Evolutionary conservation across 1,140 invertebrate genomes (phyloP).

Genomic region (Platyura marginata): DNA sequence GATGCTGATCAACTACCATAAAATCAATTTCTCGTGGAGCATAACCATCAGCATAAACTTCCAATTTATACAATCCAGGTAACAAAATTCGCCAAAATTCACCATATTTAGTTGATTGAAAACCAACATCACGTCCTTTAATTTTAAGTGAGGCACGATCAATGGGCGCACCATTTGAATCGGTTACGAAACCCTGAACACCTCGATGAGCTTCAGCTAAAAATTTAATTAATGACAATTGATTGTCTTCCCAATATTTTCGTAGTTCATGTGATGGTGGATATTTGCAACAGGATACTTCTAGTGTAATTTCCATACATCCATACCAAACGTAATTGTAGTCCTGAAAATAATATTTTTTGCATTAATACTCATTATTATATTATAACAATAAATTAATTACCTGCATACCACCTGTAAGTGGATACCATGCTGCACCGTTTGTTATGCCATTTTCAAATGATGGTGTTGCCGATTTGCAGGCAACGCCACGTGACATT

Average conservation of each 20-base stretch:
- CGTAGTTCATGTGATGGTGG: conserved; percentile 67
- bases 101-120: conserved; percentile 78
- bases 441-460: conserved; percentile 82
- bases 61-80: conserved; percentile 65
- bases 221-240: conserved; percentile 70
- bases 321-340: conserved; percentile 97
- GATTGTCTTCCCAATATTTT: conserved; percentile 91
- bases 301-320: conserved; percentile 95
- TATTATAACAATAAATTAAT: conserved; percentile 19
- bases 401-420: conserved; percentile 78
- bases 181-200: conserved; percentile 61
- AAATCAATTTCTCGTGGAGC: conserved; percentile 67
- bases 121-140: conserved; percentile 69
- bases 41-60: conserved; percentile 70
- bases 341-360: conserved; percentile 69
- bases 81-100: conserved; percentile 82
- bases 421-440: conserved; percentile 80
- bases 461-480: conserved; percentile 47
- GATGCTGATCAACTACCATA: conserved; percentile 66
- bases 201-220: conserved; percentile 77
- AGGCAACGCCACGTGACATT: conserved; percentile 67
- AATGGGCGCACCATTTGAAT: conserved; percentile 63
- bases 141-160: conserved; percentile 68
- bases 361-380: too few species aligned
- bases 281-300: conserved; percentile 94